phyloP scores from a whole-genome alignment of 2,113 vertebrate genomes.

The Cheirogaleus medius region DNA sequence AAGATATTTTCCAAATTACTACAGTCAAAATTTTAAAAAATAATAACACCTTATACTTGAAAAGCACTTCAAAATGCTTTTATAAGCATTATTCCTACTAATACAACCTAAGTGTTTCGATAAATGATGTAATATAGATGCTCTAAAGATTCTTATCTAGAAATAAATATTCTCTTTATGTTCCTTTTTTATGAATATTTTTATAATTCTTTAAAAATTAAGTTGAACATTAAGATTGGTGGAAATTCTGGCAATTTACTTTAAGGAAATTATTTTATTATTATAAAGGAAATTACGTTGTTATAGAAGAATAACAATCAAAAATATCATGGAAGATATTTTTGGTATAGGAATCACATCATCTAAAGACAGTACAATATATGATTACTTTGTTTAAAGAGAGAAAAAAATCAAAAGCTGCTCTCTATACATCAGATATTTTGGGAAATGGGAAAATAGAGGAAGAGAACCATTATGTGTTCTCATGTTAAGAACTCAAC shows the following conservation, averaged over 20 bases:
- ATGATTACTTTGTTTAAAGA: not conserved
- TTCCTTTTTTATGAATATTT: conserved; percentile 26
- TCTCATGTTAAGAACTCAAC: not conserved
- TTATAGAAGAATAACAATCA: not conserved
- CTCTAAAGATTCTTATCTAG: not conserved
- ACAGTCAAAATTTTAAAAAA: not conserved
- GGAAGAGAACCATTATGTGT: not conserved
- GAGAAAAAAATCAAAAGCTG: not conserved
- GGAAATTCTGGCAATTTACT: not conserved
- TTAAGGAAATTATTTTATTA: not conserved
- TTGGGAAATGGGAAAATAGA: not conserved
- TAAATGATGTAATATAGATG: not conserved
- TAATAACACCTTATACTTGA: not conserved
- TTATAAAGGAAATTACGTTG: not conserved
- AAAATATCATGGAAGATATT: not conserved
- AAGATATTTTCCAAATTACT: not conserved
- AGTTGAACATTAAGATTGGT: not conserved
- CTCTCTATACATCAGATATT: not conserved
- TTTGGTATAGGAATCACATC: not conserved
- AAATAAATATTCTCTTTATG: not conserved
- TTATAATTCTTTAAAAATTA: not conserved
- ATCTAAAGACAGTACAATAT: not conserved
- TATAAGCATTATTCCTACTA: not conserved
- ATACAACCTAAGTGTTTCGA: conserved; percentile 15
- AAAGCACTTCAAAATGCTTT: conserved; percentile 2